These are phyloP conservation scores for Globodera rostochiensis DNA, from an alignment of 1,140 invertebrate species.

Conservation along the genomic window DNA sequence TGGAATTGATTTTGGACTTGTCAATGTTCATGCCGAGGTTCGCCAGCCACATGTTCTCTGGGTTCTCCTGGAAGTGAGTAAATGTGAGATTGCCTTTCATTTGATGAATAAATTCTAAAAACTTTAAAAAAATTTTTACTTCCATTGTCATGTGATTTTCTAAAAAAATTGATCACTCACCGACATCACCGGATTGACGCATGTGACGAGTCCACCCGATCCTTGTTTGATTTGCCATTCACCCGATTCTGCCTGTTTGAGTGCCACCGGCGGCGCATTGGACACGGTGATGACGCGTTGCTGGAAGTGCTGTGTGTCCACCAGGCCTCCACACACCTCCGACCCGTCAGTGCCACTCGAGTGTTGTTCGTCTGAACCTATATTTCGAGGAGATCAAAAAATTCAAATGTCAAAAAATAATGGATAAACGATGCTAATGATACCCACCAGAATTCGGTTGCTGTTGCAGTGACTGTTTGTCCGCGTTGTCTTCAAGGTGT, in stretches of 20 bases:
- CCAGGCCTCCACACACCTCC: slow-evolving; percentile 16
- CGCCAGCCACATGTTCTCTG: slow-evolving; percentile 64
- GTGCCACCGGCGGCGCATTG: slow-evolving; percentile 63
- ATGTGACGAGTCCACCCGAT: slow-evolving; percentile 62
- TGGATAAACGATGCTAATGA: no score
- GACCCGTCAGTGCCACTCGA: slow-evolving; percentile 11
- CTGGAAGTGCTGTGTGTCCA: slow-evolving; percentile 24
- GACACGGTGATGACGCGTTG: slow-evolving; percentile 65
- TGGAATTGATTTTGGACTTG: slow-evolving; percentile 42
- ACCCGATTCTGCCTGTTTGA: slow-evolving; percentile 59
- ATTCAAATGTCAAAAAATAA: no score
- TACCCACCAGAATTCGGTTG: no score
- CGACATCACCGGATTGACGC: slow-evolving; percentile 65
- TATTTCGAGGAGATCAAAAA: neutral
- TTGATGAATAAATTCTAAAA: no score
- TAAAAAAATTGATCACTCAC: slow-evolving; percentile 11
- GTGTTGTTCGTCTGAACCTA: slow-evolving; percentile 3
- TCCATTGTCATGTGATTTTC: no score
- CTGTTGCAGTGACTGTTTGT: no score
- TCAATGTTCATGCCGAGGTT: slow-evolving; percentile 65
- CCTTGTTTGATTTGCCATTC: slow-evolving; percentile 66
- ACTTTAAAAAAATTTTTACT: no score
- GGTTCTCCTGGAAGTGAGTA: slow-evolving; percentile 36
- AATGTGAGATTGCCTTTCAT: no score
- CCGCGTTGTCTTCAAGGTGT: neutral